These are phyloP conservation scores for Leptogaster cylindrica DNA, from an alignment of 2,888 invertebrate species.

Conservation along the genomic window DNA sequence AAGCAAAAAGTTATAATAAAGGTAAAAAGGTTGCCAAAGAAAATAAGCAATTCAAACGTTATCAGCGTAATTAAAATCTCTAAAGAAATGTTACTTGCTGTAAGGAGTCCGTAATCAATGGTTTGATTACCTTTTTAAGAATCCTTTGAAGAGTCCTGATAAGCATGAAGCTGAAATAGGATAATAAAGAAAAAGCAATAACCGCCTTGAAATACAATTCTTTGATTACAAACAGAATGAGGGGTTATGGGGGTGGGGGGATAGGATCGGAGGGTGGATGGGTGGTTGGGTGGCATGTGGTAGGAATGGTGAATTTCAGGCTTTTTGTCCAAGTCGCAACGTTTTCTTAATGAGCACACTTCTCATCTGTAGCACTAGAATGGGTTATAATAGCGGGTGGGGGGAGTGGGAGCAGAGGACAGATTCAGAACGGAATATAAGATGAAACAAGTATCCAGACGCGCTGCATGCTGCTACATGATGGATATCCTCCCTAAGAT, in stretches of 20 bases:
- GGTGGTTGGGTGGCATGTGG: not conserved
- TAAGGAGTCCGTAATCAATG: conserved; percentile 29
- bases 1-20: not conserved
- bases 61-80: conserved; percentile 21
- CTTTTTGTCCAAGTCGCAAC: conserved; percentile 30
- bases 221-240: not conserved
- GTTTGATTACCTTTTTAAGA: conserved; percentile 38
- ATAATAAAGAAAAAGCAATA: conserved; percentile 38
- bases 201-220: conserved; percentile 31
- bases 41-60: not conserved
- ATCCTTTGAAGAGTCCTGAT: conserved; percentile 17
- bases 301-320: not conserved
- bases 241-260: not conserved
- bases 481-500: conserved; percentile 39
- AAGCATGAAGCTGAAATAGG: conserved; percentile 1
- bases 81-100: conserved; percentile 5
- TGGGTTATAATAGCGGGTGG: too few species aligned
- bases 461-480: conserved; percentile 11
- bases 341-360: conserved; percentile 34
- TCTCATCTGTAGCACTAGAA: conserved; percentile 2
- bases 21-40: not conserved
- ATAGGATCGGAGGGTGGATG: not conserved
- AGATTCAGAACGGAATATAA: not conserved
- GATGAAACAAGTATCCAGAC: conserved; percentile 13
- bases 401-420: not conserved